phyloP scores from a whole-genome alignment of 2,888 invertebrate species.

The Drosophila phalerata region DNA sequence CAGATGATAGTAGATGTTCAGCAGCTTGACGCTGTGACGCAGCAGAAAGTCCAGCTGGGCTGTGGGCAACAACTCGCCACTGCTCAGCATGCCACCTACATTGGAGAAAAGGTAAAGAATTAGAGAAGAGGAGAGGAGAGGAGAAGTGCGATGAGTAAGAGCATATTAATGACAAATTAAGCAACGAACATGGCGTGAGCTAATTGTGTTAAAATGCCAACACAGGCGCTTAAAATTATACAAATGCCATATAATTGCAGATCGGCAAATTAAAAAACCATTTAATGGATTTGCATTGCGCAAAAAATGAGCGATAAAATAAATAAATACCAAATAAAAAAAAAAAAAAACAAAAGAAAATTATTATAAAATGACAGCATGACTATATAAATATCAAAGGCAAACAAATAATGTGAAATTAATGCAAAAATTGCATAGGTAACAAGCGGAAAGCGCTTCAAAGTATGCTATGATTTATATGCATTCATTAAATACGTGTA shows the following conservation, averaged over 20 bases:
- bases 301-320: constrained; percentile 33
- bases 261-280: constrained; percentile 69
- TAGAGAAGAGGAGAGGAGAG: not conserved
- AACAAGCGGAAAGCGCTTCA: constrained; percentile 72
- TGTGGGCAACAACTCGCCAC: constrained; percentile 47
- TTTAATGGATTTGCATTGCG: constrained; percentile 62
- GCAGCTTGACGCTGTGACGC: constrained; percentile 84
- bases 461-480: constrained; percentile 71
- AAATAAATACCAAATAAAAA: not conserved
- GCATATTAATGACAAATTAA: constrained; percentile 72
- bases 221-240: constrained; percentile 56
- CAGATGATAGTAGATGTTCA: constrained; percentile 85
- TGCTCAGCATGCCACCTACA: constrained; percentile 67
- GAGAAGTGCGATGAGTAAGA: not conserved
- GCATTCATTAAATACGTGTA: constrained; percentile 53
- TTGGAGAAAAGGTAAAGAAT: not conserved
- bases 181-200: constrained; percentile 36
- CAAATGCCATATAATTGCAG: constrained; percentile 63
- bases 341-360: constrained; percentile 6
- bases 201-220: constrained; percentile 68
- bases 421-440: constrained; percentile 73
- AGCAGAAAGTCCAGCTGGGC: constrained; percentile 79
- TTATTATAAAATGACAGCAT: constrained; percentile 4
- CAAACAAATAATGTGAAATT: constrained; percentile 68
- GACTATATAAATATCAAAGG: constrained; percentile 44